Evolutionary conservation across 2,113 vertebrate genomes (phyloP).

Genomic region (Calyptommatus sinebrachiatus): DNA sequence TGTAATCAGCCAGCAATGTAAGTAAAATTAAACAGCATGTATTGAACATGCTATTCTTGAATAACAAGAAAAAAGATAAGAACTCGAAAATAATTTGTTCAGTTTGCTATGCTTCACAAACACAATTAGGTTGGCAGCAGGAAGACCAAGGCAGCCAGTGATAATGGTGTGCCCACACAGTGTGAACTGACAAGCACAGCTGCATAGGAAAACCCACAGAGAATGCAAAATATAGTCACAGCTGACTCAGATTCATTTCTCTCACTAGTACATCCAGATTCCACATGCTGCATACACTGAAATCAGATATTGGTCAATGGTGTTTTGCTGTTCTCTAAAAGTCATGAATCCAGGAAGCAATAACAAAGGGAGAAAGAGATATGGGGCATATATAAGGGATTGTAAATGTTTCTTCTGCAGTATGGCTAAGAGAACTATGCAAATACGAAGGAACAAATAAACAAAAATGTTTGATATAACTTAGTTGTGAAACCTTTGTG

Average conservation of each 20-base stretch:
- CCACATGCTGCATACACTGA: slow-evolving; percentile 2
- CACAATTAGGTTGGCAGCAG: slow-evolving; percentile 36
- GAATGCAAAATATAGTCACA: slow-evolving; percentile 36
- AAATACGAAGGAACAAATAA: not conserved
- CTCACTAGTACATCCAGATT: slow-evolving; percentile 4
- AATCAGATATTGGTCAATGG: slow-evolving; percentile 6
- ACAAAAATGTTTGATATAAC: not conserved
- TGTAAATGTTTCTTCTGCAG: slow-evolving; percentile 1
- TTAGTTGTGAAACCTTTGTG: not conserved
- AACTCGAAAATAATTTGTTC: slow-evolving; percentile 40
- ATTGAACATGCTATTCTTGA: slow-evolving; percentile 32
- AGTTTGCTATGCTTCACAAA: slow-evolving; percentile 37
- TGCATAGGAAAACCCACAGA: slow-evolving; percentile 22
- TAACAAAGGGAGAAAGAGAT: not conserved
- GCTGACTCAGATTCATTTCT: slow-evolving; percentile 18
- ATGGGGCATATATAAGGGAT: not conserved
- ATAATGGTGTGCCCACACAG: slow-evolving; percentile 24
- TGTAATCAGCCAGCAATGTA: slow-evolving; percentile 30
- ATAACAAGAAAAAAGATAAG: slow-evolving; percentile 38
- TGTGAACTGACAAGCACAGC: slow-evolving; percentile 31
- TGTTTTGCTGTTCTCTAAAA: not conserved
- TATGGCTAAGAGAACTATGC: not conserved
- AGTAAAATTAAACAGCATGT: slow-evolving; percentile 41
- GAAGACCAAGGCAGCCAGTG: slow-evolving; percentile 15
- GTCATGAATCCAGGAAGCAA: not conserved